Evolutionary conservation across 1,140 invertebrate species (phyloP).

Genomic region (Caenorhabditis remanei): DNA sequence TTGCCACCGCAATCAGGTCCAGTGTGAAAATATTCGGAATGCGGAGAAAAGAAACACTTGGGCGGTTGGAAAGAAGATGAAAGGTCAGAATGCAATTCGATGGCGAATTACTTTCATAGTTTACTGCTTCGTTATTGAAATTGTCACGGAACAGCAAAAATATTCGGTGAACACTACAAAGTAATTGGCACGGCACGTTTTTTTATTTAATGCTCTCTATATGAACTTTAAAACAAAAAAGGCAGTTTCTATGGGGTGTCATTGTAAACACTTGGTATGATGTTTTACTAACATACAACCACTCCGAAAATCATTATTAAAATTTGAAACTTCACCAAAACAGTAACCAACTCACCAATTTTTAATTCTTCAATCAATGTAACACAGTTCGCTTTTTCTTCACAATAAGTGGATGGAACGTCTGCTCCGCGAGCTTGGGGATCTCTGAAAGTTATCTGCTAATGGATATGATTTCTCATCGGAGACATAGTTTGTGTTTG

Average conservation of each 20-base stretch:
- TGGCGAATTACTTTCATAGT: too few relatives aligned
- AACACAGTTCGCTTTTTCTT: conserved; percentile 69
- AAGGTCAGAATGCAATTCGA: too few relatives aligned
- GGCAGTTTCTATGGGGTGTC: too few relatives aligned
- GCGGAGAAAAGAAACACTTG: neutral
- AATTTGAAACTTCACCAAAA: neutral
- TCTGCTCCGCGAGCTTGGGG: conserved; percentile 67
- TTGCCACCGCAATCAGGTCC: conserved; percentile 1
- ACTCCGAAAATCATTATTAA: conserved; percentile 30
- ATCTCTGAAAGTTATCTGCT: conserved; percentile 57
- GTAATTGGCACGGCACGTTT: too few relatives aligned
- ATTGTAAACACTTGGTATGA: too few relatives aligned
- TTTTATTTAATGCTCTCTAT: too few relatives aligned
- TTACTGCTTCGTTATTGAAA: too few relatives aligned
- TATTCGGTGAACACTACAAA: too few relatives aligned
- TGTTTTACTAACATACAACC: too few relatives aligned
- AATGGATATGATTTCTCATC: too few relatives aligned
- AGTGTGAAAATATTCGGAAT: conserved; percentile 41
- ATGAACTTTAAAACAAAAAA: too few relatives aligned
- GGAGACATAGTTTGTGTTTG: neutral
- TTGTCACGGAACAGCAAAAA: too few relatives aligned
- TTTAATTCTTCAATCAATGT: conserved; percentile 70
- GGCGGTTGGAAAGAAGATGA: neutral
- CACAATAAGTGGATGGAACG: conserved; percentile 70
- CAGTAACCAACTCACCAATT: conserved; percentile 67